phyloP scores from a whole-genome alignment of 2,888 invertebrate genomes.

The Agrotis clavis region DNA sequence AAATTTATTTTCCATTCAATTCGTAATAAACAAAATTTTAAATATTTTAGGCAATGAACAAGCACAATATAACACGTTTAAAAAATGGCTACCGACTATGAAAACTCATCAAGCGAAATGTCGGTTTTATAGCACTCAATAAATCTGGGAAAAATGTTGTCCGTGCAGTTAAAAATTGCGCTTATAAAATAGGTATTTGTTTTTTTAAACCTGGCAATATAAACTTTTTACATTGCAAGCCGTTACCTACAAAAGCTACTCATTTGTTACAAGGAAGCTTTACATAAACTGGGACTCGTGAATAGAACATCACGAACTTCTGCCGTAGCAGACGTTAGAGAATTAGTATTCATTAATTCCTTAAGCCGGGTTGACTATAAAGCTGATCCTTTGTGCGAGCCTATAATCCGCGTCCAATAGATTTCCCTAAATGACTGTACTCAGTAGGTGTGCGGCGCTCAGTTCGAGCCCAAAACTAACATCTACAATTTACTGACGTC shows the following conservation, averaged over 20 bases:
- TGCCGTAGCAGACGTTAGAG: conserved; percentile 39
- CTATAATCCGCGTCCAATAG: conserved; percentile 65
- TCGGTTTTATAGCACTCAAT: conserved; percentile 47
- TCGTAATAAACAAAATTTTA: neutral
- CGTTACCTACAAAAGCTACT: neutral
- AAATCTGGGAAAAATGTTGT: conserved; percentile 45
- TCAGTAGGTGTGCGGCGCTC: conserved; percentile 37
- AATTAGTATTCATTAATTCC: conserved; percentile 72
- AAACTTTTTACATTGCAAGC: conserved; percentile 30
- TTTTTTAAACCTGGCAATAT: conserved; percentile 21
- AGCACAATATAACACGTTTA: conserved; percentile 32
- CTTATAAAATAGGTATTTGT: conserved; percentile 23
- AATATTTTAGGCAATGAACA: conserved; percentile 1
- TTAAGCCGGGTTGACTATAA: conserved; percentile 70
- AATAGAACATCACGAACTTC: conserved; percentile 46
- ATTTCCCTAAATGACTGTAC: conserved; percentile 51
- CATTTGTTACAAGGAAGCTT: conserved; percentile 26
- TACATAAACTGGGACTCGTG: conserved; percentile 27
- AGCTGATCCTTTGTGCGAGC: conserved; percentile 63
- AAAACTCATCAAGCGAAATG: conserved; percentile 45
- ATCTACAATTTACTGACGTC: conserved; percentile 60
- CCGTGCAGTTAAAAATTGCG: conserved; percentile 37
- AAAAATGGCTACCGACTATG: conserved; percentile 29
- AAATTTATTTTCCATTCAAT: conserved; percentile 31
- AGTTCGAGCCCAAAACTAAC: conserved; percentile 50